Evolutionary conservation across 2,113 vertebrate species (phyloP).

Genomic region (Cryptotis parvus): DNA sequence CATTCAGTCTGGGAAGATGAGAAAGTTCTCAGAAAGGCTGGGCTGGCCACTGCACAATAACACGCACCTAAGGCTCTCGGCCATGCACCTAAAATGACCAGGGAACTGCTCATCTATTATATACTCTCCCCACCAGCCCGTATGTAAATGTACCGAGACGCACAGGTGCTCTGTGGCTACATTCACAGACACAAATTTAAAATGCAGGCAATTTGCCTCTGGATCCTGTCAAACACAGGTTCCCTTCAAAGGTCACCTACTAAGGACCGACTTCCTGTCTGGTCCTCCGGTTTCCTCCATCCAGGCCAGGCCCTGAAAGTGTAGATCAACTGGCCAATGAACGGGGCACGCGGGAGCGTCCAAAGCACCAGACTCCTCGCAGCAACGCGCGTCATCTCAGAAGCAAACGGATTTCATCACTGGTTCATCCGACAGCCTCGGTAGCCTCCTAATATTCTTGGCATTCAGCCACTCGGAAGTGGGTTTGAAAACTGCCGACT

Average conservation of each 20-base stretch:
- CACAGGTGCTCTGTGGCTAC: too few relatives aligned
- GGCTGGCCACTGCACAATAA: background rate
- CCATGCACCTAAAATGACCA: background rate
- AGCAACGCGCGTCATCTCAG: slow-evolving; percentile 16
- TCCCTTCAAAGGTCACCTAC: slow-evolving; percentile 3
- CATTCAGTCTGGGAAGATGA: background rate
- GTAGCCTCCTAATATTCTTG: slow-evolving; percentile 53
- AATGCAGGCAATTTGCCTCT: slow-evolving; percentile 43
- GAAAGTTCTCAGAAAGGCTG: background rate
- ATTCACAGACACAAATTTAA: background rate
- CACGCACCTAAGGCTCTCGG: background rate
- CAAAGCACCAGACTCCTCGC: background rate
- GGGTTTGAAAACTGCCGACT: slow-evolving; percentile 49
- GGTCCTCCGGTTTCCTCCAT: background rate
- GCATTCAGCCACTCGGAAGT: slow-evolving; percentile 44
- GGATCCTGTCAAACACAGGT: slow-evolving; percentile 45
- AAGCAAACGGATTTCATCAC: slow-evolving; percentile 59
- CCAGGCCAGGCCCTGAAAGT: background rate
- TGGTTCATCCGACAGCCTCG: slow-evolving; percentile 57
- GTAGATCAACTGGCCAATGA: background rate
- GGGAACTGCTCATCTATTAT: background rate
- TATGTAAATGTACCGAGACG: background rate
- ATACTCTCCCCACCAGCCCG: background rate
- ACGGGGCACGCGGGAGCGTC: background rate
- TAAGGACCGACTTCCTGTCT: background rate